Conservation (phyloP, 2,888 invertebrate genomes). For the Spilosoma lubricipeda region DNA sequence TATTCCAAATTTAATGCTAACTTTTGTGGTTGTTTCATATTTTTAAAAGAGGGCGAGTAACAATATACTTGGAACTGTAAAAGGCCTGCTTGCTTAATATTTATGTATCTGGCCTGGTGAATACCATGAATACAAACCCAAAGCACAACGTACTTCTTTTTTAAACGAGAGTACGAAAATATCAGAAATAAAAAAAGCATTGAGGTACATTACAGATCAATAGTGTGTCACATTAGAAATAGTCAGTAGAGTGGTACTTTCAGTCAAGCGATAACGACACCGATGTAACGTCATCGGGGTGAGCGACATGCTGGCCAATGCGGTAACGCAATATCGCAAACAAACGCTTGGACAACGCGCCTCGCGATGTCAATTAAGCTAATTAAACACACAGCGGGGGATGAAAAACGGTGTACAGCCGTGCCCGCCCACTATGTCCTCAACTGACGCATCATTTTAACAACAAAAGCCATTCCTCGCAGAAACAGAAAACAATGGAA, state of each 20-base stretch:
- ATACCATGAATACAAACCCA: conserved; percentile 50
- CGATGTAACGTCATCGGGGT: conserved; percentile 43
- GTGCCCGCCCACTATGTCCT: conserved; percentile 64
- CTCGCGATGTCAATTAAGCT: conserved; percentile 86
- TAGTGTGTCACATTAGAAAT: neutral
- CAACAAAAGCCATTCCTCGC: conserved; percentile 75
- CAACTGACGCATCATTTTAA: conserved; percentile 78
- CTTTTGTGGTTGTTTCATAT: conserved; percentile 73
- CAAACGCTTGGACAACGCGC: conserved; percentile 84
- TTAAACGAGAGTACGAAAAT: conserved; percentile 19
- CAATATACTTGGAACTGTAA: conserved; percentile 71
- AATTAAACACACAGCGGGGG: conserved; percentile 84
- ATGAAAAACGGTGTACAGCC: conserved; percentile 62
- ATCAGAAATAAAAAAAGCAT: neutral
- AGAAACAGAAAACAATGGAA: conserved; percentile 69
- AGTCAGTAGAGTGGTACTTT: conserved; percentile 39
- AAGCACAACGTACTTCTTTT: conserved; percentile 38
- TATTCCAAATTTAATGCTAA: conserved; percentile 77
- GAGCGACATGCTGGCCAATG: conserved; percentile 46
- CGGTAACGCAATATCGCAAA: conserved; percentile 83
- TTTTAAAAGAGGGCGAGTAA: conserved; percentile 71
- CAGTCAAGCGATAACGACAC: conserved; percentile 25
- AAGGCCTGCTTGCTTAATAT: conserved; percentile 73
- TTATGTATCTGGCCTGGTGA: conserved; percentile 53
- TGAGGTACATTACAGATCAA: neutral